Percentiles rank a stretch among this genome's conserved stretches.
Evolutionary conservation across 2,888 invertebrate genomes (phyloP).

Genomic region (Erannis defoliaria): DNA sequence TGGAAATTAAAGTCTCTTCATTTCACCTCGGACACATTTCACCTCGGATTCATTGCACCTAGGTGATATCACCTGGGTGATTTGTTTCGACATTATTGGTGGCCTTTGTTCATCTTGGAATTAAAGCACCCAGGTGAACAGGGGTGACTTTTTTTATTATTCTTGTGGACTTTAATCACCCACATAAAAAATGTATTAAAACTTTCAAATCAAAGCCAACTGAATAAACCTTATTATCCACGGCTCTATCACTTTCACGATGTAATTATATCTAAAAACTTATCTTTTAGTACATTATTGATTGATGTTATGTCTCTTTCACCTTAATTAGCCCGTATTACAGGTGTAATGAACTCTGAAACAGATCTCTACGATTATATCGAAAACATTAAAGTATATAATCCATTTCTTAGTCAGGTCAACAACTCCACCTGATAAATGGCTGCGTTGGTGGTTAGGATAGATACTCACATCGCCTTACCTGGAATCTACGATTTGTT

Average conservation of each 20-base stretch:
- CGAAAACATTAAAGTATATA: neutral
- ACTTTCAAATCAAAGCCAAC: too few relatives aligned
- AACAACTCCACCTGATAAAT: constrained; percentile 3
- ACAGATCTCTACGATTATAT: neutral
- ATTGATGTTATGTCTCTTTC: neutral
- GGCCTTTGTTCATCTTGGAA: too few relatives aligned
- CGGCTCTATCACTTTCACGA: neutral
- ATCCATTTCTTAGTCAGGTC: neutral
- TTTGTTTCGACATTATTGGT: too few relatives aligned
- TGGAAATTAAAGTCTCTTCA: too few relatives aligned
- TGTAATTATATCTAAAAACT: neutral
- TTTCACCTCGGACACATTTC: too few relatives aligned
- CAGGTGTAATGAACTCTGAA: neutral
- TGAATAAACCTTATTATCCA: neutral
- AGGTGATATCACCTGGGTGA: too few relatives aligned
- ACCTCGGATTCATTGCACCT: too few relatives aligned
- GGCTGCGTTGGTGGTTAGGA: constrained; percentile 7
- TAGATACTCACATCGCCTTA: constrained; percentile 1
- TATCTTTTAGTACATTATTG: neutral
- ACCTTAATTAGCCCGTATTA: neutral
- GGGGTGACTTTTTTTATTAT: too few relatives aligned
- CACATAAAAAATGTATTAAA: too few relatives aligned
- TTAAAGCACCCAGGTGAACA: too few relatives aligned
- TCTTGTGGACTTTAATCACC: too few relatives aligned
- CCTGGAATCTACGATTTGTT: neutral